These are phyloP conservation scores for Lepidothrix coronata DNA, from an alignment of 2,113 vertebrate genomes.

Conservation along the genomic window DNA sequence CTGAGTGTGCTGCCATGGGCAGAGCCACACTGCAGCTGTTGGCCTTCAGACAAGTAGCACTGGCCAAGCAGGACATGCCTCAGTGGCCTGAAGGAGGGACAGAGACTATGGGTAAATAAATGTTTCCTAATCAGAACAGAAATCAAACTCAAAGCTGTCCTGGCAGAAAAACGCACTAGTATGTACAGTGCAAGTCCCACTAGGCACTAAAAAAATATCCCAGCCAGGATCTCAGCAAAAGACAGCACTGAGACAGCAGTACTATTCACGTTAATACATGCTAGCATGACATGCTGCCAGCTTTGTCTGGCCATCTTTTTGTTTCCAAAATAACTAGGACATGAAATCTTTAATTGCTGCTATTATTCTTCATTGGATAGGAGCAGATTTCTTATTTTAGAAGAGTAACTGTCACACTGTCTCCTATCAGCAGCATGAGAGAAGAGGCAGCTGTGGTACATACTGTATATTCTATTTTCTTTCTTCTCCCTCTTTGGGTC, in stretches of 20 bases:
- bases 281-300: accelerated
- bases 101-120: background rate
- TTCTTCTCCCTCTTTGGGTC: background rate
- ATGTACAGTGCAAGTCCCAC: background rate
- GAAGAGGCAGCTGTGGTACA: background rate
- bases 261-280: background rate
- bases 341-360: background rate
- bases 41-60: background rate
- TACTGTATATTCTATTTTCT: background rate
- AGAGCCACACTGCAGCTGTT: background rate
- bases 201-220: background rate
- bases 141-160: background rate
- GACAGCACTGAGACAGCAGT: accelerated
- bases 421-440: background rate
- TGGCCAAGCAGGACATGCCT: background rate
- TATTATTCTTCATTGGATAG: background rate
- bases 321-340: slow-evolving; percentile 17
- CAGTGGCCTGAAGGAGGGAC: background rate
- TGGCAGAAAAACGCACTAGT: background rate
- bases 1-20: background rate
- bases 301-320: background rate
- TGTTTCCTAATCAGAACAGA: background rate
- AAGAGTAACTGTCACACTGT: background rate
- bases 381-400: background rate
- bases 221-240: background rate